These are phyloP conservation scores for Drosophila carrolli DNA, from an alignment of 1,140 invertebrate genomes.

Conservation along the genomic window DNA sequence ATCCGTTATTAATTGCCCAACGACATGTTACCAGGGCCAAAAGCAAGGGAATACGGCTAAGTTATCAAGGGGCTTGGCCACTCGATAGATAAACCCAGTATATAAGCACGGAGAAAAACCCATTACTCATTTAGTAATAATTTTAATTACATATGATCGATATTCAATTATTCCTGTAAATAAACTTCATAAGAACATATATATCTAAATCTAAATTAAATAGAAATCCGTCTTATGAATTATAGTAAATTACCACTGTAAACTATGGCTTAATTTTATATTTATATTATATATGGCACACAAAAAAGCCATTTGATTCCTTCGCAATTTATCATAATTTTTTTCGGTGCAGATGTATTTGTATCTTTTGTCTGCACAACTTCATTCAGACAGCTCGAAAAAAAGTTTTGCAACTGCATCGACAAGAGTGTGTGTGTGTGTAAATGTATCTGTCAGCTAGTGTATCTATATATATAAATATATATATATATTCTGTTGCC, in stretches of 20 bases:
- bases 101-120: conserved; percentile 2
- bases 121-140: too few relatives aligned
- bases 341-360: conserved; percentile 15
- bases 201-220: too few relatives aligned
- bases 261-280: too few relatives aligned
- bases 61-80: conserved; percentile 32
- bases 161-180: too few relatives aligned
- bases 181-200: too few relatives aligned
- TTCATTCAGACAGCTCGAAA: conserved; percentile 25
- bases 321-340: background rate
- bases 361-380: conserved; percentile 41
- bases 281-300: too few relatives aligned
- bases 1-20: conserved; percentile 79
- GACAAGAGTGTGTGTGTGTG: conserved; percentile 11
- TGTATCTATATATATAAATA: conserved; percentile 7
- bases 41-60: background rate
- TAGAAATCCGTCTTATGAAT: too few relatives aligned
- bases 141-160: background rate
- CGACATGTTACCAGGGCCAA: conserved; percentile 63
- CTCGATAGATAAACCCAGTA: conserved; percentile 14
- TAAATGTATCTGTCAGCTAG: conserved; percentile 28
- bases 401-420: conserved; percentile 38
- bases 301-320: too few relatives aligned
- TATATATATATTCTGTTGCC: conserved; percentile 17
- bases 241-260: too few relatives aligned